These are phyloP conservation scores for Lepus europaeus DNA, from an alignment of 2,113 vertebrate species.

Conservation along the genomic window DNA sequence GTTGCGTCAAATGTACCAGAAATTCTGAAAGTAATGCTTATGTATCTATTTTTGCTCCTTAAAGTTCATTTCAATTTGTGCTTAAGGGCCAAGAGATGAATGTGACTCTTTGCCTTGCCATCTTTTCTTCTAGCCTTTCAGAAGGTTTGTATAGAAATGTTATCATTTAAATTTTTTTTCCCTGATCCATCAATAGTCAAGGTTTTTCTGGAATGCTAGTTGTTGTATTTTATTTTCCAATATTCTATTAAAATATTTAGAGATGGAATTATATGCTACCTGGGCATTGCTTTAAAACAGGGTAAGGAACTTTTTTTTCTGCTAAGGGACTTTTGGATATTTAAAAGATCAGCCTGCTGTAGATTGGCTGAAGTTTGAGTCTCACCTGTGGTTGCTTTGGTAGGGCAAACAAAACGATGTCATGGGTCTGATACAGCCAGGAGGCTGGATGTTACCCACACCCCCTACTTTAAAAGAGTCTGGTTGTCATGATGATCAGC, in stretches of 20 bases:
- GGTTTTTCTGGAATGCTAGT: background rate
- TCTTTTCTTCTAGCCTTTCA: background rate
- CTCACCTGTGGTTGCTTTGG: too few relatives aligned
- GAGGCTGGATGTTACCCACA: too few relatives aligned
- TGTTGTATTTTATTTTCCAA: background rate
- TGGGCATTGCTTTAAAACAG: constrained; percentile 44
- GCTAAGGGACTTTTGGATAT: too few relatives aligned
- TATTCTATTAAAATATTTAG: constrained; percentile 23
- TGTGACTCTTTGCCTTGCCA: background rate
- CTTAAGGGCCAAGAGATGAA: background rate
- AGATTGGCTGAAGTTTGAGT: too few relatives aligned
- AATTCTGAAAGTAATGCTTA: background rate
- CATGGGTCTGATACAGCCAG: too few relatives aligned
- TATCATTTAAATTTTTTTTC: background rate
- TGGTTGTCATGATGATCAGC: background rate
- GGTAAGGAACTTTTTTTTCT: too few relatives aligned
- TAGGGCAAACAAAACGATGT: too few relatives aligned
- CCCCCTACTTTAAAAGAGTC: too few relatives aligned
- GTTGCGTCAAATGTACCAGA: constrained; percentile 6
- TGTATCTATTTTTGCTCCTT: background rate
- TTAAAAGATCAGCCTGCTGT: too few relatives aligned
- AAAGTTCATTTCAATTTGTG: background rate
- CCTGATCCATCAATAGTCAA: background rate
- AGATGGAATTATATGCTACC: background rate
- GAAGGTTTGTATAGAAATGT: background rate